Percentiles rank a stretch among this genome's conserved stretches.
These are phyloP conservation scores for Enteromius afrohamiltoni DNA, from an alignment of 2,797 vertebrate species.

Conservation along the genomic window DNA sequence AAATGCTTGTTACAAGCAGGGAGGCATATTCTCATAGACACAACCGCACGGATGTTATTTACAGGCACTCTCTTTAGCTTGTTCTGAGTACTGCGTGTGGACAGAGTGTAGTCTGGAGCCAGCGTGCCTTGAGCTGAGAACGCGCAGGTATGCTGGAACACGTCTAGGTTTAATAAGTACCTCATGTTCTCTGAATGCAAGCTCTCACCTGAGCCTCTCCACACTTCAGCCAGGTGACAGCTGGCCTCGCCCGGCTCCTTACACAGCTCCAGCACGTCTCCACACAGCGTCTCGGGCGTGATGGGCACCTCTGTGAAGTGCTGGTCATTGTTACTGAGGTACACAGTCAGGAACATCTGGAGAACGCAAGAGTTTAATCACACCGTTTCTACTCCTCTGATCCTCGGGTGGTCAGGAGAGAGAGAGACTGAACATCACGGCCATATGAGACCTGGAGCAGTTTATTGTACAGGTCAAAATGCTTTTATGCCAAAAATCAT, in stretches of 20 bases:
- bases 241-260: constrained; percentile 92
- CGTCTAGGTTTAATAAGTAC: too few species aligned
- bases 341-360: constrained; percentile 85
- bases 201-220: constrained; percentile 89
- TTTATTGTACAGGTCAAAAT: not conserved
- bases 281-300: constrained; percentile 91
- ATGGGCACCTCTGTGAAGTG: constrained; percentile 98
- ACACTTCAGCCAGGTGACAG: constrained; percentile 93
- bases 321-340: constrained; percentile 98
- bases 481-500: not conserved
- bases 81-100: too few species aligned
- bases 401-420: not conserved
- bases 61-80: too few species aligned
- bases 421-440: not conserved
- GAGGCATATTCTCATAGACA: too few species aligned
- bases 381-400: not conserved
- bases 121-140: too few species aligned
- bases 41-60: too few species aligned
- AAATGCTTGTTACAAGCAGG: too few species aligned
- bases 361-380: not conserved
- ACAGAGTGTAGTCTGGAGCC: too few species aligned
- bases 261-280: constrained; percentile 94
- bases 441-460: not conserved
- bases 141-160: too few species aligned
- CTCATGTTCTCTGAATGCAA: too few species aligned